Base-by-base conservation (phyloP, 1,140 invertebrate species). In the Eurytemora carolleeae region DNA sequence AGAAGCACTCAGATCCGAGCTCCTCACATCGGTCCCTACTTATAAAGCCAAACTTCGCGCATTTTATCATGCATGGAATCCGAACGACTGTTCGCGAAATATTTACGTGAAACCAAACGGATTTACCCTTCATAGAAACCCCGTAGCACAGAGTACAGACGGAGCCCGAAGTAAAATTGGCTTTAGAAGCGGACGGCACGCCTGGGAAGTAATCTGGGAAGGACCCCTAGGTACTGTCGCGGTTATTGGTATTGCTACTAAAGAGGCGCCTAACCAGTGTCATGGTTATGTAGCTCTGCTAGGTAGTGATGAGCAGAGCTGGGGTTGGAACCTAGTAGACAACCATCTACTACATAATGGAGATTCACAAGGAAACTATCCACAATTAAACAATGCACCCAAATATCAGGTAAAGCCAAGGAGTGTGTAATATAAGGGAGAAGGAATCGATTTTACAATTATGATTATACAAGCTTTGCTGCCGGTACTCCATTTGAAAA, bases 161-260 rank as follows among this genome's bases (percentile, higher is more conserved):
- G 92, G 87, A 24, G 86, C 91, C 59, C 78, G 92, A 70, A 87
- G 86, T 16, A 96, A 95, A 79, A 86, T 95, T 68, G 78, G 95
- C 1, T 97, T 97, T 70, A 76, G 82, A 65, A 81, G 83, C 70
- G 95, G 94, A 3, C 79, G 93, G 65, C 94, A 98, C 76, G 87
- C 90, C 2, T 98, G 93, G 92, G 92, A 98, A 76, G 85, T 98
- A 0, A 91, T 94, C 71, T 98, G 94, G 94, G 91, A 97, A 79
- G 94, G 94, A 20, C 94, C 94, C 1, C 74, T 98, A 26, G 94
- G 91, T 1, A 95, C 90, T 17, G 90, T 94, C 7, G 90, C 91
- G 44, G 88, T 95, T 21, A 83, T 96, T 67, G 91, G 94, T 25
- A 85, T 98, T 66, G 88, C 92, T 23, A 96, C 93, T 1, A 92